Percentiles rank a stretch among this genome's conserved stretches.
These are phyloP conservation scores for Pygmarrhopalites habei DNA, from an alignment of 1,140 invertebrate species.

Conservation along the genomic window DNA sequence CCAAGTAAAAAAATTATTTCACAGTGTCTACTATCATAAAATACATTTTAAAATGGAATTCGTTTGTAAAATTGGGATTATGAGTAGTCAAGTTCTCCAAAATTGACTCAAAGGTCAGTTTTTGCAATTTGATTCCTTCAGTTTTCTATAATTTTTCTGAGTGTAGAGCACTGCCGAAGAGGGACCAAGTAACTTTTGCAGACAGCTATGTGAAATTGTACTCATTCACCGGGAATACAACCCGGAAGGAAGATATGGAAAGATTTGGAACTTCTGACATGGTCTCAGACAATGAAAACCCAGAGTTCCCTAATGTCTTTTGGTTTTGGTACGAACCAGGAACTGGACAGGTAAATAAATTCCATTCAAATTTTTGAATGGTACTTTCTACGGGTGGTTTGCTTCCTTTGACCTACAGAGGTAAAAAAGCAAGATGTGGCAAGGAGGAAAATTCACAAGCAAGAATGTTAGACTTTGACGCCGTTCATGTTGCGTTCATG, in stretches of 20 bases:
- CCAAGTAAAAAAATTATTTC: no score
- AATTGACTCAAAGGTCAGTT: no score
- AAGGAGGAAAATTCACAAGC: background rate
- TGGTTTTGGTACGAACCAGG: constrained; percentile 7
- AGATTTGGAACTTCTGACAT: background rate
- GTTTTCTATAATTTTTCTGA: no score
- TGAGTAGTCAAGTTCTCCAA: no score
- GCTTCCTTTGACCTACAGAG: background rate
- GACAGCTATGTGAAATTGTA: background rate
- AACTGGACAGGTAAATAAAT: background rate
- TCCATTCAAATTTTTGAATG: background rate
- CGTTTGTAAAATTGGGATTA: no score
- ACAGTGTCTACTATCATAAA: no score
- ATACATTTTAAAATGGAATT: no score
- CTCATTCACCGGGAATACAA: no score
- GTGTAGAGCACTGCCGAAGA: background rate
- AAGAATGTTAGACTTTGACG: background rate
- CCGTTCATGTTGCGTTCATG: background rate
- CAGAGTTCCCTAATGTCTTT: constrained; percentile 2
- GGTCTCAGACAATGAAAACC: background rate
- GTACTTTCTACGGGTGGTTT: background rate
- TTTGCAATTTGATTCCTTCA: no score
- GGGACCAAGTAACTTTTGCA: background rate
- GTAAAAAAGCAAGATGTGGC: no score
- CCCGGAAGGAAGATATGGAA: background rate